Percentiles rank a stretch among this genome's conserved stretches.
phyloP scores from a whole-genome alignment of 2,888 invertebrate genomes.

The Chloromyia formosa region DNA sequence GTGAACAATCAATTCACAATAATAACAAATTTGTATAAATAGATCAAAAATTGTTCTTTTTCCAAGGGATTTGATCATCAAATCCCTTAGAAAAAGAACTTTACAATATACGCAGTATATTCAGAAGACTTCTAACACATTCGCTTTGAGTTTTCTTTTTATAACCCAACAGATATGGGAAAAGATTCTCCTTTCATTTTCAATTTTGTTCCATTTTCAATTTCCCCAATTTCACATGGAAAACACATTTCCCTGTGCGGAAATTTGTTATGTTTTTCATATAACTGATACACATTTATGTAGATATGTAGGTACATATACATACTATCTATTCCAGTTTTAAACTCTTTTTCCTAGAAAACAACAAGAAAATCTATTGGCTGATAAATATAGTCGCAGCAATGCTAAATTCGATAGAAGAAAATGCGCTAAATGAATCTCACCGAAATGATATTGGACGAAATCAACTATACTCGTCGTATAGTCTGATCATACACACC shows the following conservation, averaged over 20 bases:
- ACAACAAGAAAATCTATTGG: conserved; percentile 35
- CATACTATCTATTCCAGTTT: conserved; percentile 21
- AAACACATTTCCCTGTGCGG: conserved; percentile 17
- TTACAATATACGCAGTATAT: no score
- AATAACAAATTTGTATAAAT: no score
- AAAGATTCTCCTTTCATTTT: neutral
- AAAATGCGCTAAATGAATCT: conserved; percentile 40
- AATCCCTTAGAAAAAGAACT: no score
- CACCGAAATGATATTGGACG: conserved; percentile 6
- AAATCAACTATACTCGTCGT: conserved; percentile 36
- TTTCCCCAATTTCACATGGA: neutral
- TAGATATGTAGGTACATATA: no score
- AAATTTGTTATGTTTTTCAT: conserved; percentile 30
- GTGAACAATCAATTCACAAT: no score
- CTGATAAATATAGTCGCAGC: conserved; percentile 30
- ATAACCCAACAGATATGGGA: no score
- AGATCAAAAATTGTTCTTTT: no score
- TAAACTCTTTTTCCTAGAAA: conserved; percentile 26
- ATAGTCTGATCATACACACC: neutral
- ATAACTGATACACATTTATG: neutral
- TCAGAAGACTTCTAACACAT: no score
- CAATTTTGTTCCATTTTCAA: neutral
- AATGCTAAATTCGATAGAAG: conserved; percentile 32
- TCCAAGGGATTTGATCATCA: no score
- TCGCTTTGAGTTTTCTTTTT: no score